Evolutionary conservation across 2,797 vertebrate species (phyloP).

Genomic region (Fratercula arctica): DNA sequence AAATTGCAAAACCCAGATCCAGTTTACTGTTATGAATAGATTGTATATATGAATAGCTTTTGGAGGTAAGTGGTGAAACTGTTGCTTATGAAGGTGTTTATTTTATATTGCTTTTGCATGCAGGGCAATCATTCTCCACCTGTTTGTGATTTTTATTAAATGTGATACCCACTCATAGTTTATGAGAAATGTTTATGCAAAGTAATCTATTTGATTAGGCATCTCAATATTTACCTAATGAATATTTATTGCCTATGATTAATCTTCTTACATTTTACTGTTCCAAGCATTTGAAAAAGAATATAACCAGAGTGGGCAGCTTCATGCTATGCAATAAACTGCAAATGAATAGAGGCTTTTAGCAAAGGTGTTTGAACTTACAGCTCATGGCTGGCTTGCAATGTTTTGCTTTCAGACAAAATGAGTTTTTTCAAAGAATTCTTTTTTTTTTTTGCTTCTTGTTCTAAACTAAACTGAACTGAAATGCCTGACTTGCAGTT

Average conservation of each 20-base stretch:
- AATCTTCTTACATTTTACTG: slow-evolving; percentile 28
- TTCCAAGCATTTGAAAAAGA: background rate
- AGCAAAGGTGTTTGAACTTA: slow-evolving; percentile 20
- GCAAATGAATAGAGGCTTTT: slow-evolving; percentile 60
- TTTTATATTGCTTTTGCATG: slow-evolving; percentile 33
- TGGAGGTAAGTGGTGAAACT: slow-evolving; percentile 27
- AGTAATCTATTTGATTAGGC: slow-evolving; percentile 8
- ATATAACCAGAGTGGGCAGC: background rate
- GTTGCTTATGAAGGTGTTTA: slow-evolving; percentile 37
- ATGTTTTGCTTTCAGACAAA: slow-evolving; percentile 10
- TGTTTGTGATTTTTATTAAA: slow-evolving; percentile 58
- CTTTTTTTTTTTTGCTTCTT: background rate
- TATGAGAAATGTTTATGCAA: slow-evolving; percentile 41
- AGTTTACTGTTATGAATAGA: slow-evolving; percentile 31
- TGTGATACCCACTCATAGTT: slow-evolving; percentile 28
- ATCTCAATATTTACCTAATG: slow-evolving; percentile 46
- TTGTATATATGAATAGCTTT: slow-evolving; percentile 19
- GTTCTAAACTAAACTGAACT: background rate
- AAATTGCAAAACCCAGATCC: background rate
- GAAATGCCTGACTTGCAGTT: background rate
- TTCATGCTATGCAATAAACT: slow-evolving; percentile 28
- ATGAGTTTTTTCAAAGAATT: background rate
- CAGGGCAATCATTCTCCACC: slow-evolving; percentile 15
- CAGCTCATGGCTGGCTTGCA: background rate
- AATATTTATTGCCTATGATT: slow-evolving; percentile 45